Percentiles rank a stretch among this genome's conserved stretches.
Conservation (phyloP, 2,888 invertebrate genomes). For the Mimachlamys varia region DNA sequence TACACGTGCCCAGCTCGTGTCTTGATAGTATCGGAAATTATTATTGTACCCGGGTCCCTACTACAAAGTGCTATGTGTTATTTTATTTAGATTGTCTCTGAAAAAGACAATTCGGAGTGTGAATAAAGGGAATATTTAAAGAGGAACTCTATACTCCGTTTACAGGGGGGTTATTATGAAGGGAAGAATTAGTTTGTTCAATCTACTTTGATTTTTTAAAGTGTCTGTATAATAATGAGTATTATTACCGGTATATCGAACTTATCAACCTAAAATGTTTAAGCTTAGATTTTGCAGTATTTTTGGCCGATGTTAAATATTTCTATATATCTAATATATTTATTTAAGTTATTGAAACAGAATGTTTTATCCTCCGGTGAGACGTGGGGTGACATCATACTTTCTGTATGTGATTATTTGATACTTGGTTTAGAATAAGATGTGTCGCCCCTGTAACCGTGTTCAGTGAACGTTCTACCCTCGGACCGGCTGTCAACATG, state of each 20-base stretch:
- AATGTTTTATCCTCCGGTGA: background rate
- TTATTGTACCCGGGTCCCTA: too few relatives aligned
- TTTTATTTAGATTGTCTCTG: background rate
- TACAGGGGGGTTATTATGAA: background rate
- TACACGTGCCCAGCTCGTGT: background rate
- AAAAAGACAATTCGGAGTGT: background rate
- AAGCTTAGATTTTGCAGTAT: background rate
- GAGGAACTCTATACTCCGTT: background rate
- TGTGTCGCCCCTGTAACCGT: background rate
- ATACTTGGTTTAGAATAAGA: background rate
- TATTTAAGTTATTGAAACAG: background rate
- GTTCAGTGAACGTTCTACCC: constrained; percentile 3
- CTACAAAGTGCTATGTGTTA: background rate
- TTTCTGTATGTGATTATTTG: background rate
- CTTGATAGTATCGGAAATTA: background rate
- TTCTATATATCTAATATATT: background rate
- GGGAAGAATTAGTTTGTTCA: background rate
- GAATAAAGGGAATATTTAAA: background rate
- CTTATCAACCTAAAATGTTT: background rate
- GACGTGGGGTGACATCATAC: background rate
- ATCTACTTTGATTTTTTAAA: background rate
- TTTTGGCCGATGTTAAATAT: background rate
- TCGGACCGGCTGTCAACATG: constrained; percentile 17
- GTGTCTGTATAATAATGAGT: background rate
- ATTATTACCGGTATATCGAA: too few relatives aligned